Evolutionary conservation across 1,140 invertebrate species (phyloP), one percentile per base, ranked within the genome.

Genomic region (Monomorium pharaonis): DNA sequence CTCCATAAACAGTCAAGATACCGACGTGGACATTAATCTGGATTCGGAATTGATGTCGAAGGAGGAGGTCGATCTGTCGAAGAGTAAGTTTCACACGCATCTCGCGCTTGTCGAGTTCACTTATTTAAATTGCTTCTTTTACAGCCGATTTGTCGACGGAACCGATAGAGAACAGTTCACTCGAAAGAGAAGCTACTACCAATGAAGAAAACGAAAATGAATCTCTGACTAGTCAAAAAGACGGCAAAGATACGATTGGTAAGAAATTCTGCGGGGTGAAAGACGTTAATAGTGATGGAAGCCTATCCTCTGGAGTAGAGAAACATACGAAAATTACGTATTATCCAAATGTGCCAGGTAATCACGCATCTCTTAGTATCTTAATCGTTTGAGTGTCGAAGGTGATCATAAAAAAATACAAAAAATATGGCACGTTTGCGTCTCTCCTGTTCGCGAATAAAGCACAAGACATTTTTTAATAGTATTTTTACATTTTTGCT

Each of bases 321-420:
- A 90, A 62, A 47, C 72, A 86, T 49, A 7, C 49, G 0, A 84
- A 42, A 7, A 27, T 33, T 27, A 93, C 60, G 56, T 91, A 84
- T 27, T 84, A 91, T 87, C 92, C 89, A 1, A 91, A 93, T 69
- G 83, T 94, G 42, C 93, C 94, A 84, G 94, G 94, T 94, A 88
- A 77, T 7, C 16, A 24, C 21, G 7, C 3, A 27, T 21, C 1
- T 5, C 44, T 21, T 77, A 33, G 30, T 9, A 77, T 44, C n/a
- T 37, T 6, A 65, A 21, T 10, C 18, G n/a, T 65, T 65, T 42
- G 62, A 65, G n/a, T 62, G 30, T 16, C 16, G 16, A n/a, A 62
- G 7, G 9, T 6, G 7, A 42, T 65, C 10, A 5, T 65, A 21
- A 65, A 37, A 63, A n/a, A 37, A 7, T 63, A 33, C 9, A 0